These are phyloP conservation scores for Gasterosteus aculeatus DNA, from an alignment of 2,113 vertebrate species.

Conservation along the genomic window DNA sequence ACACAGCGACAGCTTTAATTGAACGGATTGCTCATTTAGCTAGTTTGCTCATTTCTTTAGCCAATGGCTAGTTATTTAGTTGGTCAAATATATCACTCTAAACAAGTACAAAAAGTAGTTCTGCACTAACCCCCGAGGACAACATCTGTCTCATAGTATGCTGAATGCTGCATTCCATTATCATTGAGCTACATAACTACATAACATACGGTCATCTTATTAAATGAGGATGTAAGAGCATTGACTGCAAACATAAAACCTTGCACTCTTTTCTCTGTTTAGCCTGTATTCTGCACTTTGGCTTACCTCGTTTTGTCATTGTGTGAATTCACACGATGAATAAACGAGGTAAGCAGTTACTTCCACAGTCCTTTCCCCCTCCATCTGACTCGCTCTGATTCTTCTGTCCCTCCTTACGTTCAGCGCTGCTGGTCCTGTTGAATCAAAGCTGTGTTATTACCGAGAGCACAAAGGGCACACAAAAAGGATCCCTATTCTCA, in stretches of 20 bases:
- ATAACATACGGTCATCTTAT: background rate
- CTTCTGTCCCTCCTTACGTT: conserved; percentile 4
- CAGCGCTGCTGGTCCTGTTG: conserved; percentile 19
- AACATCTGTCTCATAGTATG: background rate
- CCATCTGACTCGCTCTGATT: conserved; percentile 45
- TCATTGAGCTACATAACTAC: background rate
- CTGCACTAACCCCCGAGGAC: background rate
- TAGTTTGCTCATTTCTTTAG: background rate
- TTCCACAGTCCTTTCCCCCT: conserved; percentile 17
- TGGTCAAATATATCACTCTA: background rate
- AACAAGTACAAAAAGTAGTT: background rate
- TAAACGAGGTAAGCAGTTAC: background rate
- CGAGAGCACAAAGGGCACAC: background rate
- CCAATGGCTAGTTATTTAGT: background rate
- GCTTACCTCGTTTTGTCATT: conserved; percentile 2
- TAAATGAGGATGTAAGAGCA: background rate
- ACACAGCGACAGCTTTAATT: background rate
- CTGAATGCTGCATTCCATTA: background rate
- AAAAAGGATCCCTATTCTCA: conserved; percentile 1
- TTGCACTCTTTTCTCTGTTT: background rate
- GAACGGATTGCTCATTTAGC: background rate
- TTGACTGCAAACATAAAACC: background rate
- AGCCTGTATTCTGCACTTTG: background rate
- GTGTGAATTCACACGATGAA: conserved; percentile 1
- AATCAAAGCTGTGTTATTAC: conserved; percentile 41